Percentiles rank a stretch among this genome's conserved stretches.
These are phyloP conservation scores for Halcyon chelicuti DNA, from an alignment of 2,797 vertebrate genomes.

Conservation along the genomic window DNA sequence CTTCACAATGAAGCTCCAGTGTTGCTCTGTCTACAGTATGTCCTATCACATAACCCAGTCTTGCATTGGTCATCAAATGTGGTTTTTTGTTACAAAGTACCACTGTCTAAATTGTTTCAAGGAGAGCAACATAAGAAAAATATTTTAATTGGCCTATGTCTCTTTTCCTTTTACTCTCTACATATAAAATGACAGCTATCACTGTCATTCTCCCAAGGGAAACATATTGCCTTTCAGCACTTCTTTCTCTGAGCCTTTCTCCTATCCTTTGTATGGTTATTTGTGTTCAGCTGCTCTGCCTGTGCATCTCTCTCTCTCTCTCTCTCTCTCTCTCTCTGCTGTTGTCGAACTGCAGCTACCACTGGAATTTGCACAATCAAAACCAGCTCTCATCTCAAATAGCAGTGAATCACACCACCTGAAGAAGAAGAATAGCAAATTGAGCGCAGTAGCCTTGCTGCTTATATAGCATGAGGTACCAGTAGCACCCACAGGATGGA, in stretches of 20 bases:
- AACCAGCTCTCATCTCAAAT: constrained; percentile 70
- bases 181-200: background rate
- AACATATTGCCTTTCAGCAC: constrained; percentile 37
- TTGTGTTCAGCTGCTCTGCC: constrained; percentile 51
- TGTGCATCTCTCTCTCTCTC: constrained; percentile 31
- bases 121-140: background rate
- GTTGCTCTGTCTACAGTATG: background rate
- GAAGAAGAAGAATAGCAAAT: constrained; percentile 62
- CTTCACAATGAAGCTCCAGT: background rate
- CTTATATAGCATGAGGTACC: background rate
- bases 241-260: constrained; percentile 13
- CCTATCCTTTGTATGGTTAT: constrained; percentile 62
- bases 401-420: constrained; percentile 77
- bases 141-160: background rate
- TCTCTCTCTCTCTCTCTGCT: background rate
- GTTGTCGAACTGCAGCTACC: constrained; percentile 79
- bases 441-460: background rate
- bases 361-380: constrained; percentile 77
- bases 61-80: background rate
- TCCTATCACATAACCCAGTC: background rate
- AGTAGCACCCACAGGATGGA: background rate
- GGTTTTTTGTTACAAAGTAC: background rate
- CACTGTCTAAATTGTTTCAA: background rate
- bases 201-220: constrained; percentile 24
- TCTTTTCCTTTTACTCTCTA: background rate